Base-by-base conservation (phyloP, 2,113 vertebrate species). In the Hemiprocne comata region DNA sequence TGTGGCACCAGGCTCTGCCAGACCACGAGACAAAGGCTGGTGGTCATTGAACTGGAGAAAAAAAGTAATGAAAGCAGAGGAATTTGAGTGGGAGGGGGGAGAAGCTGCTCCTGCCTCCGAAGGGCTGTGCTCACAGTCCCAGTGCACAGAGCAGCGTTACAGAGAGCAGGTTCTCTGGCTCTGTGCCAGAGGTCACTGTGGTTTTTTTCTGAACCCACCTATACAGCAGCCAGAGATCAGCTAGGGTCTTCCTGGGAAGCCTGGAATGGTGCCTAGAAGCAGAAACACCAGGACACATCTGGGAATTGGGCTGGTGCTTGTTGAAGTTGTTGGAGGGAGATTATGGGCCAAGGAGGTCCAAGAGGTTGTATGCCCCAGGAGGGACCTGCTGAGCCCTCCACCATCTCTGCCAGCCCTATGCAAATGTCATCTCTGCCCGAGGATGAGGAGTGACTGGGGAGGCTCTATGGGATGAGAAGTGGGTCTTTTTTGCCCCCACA, bases 1-100 rank as follows among this genome's bases (percentile, higher is more conserved):
- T 44, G 34, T 72, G 85, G 94, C 53, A 6, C 93, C 88, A 95
- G 82, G 88, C 90, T 94, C 82, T 90, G 90, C 88, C 93, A 93
- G 85, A 93, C 74, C 82, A 42, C 0, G 2, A 82, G 90, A 91
- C 92, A 91, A 89, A 93, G 4, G 24, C 65, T 3, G 2, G n/a
- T 7, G 0, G 85, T 92, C 88, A 90, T 42, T 90, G 90, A 92
- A 87, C 46, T 60, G 38, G 18, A 53, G 78, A 28, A 61, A 89
- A 88, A 82, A 86, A 58, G 53, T 38, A 60, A 60, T 54, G 76
- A 72, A 88, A 94, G 71, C n/a, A 67, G 42, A 87, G 90, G 81
- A 95, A 89, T 94, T 94, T 58, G 38, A 33, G 66, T 91, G 57
- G 88, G 82, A 91, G 77, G 64, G 20, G 26, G 48, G 40, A 61